Evolutionary conservation across 92 coral and sea anemone genomes (phyloP).

Genomic region (Epizoanthus fatuus): DNA sequence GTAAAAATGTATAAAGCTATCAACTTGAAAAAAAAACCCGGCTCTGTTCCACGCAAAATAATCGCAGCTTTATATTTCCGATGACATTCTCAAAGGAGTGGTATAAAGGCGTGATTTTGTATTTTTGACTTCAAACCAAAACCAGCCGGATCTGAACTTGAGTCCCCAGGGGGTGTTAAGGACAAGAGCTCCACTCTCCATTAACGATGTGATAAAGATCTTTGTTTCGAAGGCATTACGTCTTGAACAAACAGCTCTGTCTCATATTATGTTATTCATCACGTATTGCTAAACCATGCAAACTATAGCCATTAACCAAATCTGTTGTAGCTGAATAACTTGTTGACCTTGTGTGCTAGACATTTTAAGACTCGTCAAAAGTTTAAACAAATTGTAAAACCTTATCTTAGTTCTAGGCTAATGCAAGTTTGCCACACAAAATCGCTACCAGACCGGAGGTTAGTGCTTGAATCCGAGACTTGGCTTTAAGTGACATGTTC

Average conservation of each 20-base stretch:
- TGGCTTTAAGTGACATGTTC: conserved; percentile 22
- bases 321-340: conserved; percentile 37
- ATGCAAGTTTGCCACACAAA: conserved; percentile 10
- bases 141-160: no score
- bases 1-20: no score
- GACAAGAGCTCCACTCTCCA: conserved; percentile 42
- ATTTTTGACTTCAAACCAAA: no score
- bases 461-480: conserved; percentile 26
- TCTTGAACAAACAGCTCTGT: conserved; percentile 56
- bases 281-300: conserved; percentile 43
- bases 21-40: no score
- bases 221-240: conserved; percentile 63
- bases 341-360: conserved; percentile 57
- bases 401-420: conserved; percentile 32
- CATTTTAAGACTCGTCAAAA: conserved; percentile 32
- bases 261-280: conserved; percentile 57
- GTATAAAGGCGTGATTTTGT: no score
- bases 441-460: not conserved
- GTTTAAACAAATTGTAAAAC: conserved; percentile 43
- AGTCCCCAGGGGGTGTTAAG: conserved; percentile 13
- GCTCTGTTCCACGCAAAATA: no score
- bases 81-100: no score
- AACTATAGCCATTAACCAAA: conserved; percentile 39
- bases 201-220: conserved; percentile 76
- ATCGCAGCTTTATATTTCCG: no score